Evolutionary conservation across 1,140 invertebrate genomes (phyloP).

Genomic region (Halyomorpha halys): DNA sequence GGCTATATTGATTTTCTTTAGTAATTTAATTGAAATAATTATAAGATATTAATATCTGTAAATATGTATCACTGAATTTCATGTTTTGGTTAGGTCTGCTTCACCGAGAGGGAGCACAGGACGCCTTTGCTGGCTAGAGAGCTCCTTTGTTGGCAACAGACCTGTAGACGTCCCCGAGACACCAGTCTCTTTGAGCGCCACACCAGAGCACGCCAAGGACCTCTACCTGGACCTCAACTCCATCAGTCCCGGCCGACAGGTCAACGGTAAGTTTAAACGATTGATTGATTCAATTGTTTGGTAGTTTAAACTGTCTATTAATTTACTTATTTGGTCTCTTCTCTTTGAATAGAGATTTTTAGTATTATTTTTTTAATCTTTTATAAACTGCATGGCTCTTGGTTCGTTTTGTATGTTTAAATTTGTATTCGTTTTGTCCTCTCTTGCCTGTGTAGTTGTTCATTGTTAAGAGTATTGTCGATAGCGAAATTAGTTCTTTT

Average conservation of each 20-base stretch:
- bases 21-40: no score
- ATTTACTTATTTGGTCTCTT: neutral
- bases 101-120: slow-evolving; percentile 39
- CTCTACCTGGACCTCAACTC: slow-evolving; percentile 31
- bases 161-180: slow-evolving; percentile 75
- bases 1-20: no score
- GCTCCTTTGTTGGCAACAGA: slow-evolving; percentile 76
- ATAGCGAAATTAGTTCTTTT: no score
- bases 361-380: neutral
- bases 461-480: no score
- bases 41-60: no score
- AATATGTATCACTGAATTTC: no score
- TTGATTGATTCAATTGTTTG: slow-evolving; percentile 31
- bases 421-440: no score
- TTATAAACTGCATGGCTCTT: no score
- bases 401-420: no score
- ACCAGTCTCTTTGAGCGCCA: slow-evolving; percentile 49
- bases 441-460: no score
- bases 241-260: slow-evolving; percentile 12
- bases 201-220: slow-evolving; percentile 34
- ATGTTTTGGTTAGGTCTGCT: slow-evolving; percentile 28
- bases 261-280: slow-evolving; percentile 30
- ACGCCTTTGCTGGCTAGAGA: slow-evolving; percentile 73
- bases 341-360: neutral
- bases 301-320: neutral